phyloP scores from a whole-genome alignment of 2,113 vertebrate genomes.

The Cisticola juncidis region DNA sequence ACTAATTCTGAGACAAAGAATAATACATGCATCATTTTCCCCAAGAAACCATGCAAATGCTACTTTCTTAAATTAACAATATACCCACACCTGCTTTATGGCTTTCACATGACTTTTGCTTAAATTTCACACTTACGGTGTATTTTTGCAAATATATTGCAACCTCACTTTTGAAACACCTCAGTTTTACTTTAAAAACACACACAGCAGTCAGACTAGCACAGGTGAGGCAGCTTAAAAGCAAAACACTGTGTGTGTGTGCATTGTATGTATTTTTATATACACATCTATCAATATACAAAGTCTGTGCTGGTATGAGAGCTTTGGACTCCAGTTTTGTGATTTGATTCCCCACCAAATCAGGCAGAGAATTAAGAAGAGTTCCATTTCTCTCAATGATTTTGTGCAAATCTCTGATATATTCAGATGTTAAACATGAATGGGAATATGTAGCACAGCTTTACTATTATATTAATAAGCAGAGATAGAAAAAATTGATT shows the following conservation, averaged over 20 bases:
- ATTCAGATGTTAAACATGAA: background rate
- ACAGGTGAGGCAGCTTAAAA: background rate
- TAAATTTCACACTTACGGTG: background rate
- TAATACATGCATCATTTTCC: background rate
- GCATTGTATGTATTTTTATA: background rate
- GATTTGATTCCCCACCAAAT: background rate
- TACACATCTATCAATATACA: background rate
- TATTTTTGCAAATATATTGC: conserved; percentile 1
- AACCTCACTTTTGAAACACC: background rate
- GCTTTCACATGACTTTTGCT: background rate
- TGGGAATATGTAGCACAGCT: background rate
- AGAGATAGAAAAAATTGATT: background rate
- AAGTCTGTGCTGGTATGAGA: background rate
- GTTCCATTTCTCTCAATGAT: background rate
- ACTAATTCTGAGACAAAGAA: background rate
- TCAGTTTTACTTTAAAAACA: background rate
- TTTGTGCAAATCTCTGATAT: background rate
- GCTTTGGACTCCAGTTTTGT: background rate
- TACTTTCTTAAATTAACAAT: conserved; percentile 28
- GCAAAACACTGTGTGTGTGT: background rate
- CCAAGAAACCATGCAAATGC: background rate
- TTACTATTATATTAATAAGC: background rate
- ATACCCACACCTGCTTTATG: background rate
- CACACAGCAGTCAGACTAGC: background rate
- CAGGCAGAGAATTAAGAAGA: background rate